Conservation (phyloP, 2,113 vertebrate species). For the Sinocyclocheilus anophthalmus region DNA sequence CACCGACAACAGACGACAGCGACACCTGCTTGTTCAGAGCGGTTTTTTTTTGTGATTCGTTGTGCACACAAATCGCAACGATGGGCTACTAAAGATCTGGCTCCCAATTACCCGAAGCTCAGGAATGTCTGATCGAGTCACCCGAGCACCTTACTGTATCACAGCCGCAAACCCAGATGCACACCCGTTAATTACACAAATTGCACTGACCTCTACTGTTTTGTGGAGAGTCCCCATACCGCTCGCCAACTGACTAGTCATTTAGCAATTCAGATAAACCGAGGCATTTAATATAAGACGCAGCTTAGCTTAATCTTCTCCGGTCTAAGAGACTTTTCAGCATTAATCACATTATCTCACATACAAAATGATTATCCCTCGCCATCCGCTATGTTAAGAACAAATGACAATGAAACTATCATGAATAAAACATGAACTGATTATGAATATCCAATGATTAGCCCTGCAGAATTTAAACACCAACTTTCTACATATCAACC, state of each 20-base stretch:
- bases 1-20: too few relatives aligned
- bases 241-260: neutral
- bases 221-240: too few relatives aligned
- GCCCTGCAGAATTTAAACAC: neutral
- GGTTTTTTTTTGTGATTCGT: too few relatives aligned
- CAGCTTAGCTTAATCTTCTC: conserved; percentile 11
- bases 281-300: conserved; percentile 23
- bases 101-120: too few relatives aligned
- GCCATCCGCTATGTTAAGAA: neutral
- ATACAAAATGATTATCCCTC: neutral
- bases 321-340: neutral
- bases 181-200: too few relatives aligned
- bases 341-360: neutral
- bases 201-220: too few relatives aligned
- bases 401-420: neutral
- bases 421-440: neutral
- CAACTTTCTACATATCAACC: neutral
- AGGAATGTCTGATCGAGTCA: too few relatives aligned
- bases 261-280: conserved; percentile 23
- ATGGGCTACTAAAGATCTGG: too few relatives aligned
- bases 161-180: too few relatives aligned
- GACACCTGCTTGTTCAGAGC: too few relatives aligned
- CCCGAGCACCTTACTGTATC: too few relatives aligned
- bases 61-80: too few relatives aligned
- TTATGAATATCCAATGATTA: neutral